phyloP scores from a whole-genome alignment of 2,888 invertebrate genomes.

The Notocelia uddmanniana region DNA sequence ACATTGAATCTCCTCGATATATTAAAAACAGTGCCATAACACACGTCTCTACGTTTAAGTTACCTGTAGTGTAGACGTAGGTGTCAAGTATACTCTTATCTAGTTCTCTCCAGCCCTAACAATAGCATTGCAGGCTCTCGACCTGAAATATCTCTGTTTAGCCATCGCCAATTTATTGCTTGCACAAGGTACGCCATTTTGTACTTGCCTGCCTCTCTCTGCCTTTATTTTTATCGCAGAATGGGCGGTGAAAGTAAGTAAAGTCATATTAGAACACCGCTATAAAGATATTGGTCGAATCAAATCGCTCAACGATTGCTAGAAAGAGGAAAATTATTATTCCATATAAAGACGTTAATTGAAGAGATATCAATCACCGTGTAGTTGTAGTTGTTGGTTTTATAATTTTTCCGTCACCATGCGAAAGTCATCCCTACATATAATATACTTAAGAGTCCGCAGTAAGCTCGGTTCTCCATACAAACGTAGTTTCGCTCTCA shows the following conservation, averaged over 20 bases:
- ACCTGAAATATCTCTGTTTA: slow-evolving; percentile 26
- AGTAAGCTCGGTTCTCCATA: no score
- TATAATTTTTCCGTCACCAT: no score
- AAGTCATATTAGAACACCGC: no score
- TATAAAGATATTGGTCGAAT: no score
- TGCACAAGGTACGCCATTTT: slow-evolving; percentile 14
- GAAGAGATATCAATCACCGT: neutral
- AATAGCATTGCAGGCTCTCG: slow-evolving; percentile 28
- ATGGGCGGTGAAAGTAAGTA: neutral
- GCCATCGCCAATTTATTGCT: slow-evolving; percentile 10
- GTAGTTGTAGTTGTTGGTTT: no score
- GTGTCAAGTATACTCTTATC: neutral
- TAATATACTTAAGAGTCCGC: no score
- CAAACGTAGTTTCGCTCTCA: no score
- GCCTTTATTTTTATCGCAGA: slow-evolving; percentile 20
- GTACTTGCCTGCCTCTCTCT: slow-evolving; percentile 4
- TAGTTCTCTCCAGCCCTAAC: neutral
- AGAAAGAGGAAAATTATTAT: no score
- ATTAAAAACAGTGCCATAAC: no score
- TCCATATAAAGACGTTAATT: neutral
- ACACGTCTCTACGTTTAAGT: neutral
- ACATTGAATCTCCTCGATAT: no score
- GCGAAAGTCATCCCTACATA: no score
- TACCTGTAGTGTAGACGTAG: neutral
- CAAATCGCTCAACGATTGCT: no score